Evolutionary conservation across 2,888 invertebrate species (phyloP), one percentile per base, ranked within the genome.

Genomic region (Drosophila aldrichi): DNA sequence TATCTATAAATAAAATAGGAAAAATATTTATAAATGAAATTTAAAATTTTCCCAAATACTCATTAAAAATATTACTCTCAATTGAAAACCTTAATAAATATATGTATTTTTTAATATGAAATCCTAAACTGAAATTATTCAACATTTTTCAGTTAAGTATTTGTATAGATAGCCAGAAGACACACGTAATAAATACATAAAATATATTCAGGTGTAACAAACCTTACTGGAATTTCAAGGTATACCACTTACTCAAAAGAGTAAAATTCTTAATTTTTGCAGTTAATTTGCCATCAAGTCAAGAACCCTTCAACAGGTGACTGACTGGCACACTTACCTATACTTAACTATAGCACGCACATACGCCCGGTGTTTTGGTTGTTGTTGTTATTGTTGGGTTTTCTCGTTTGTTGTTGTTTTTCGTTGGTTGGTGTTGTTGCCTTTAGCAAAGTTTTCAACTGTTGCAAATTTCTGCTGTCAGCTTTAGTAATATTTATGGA

Each of bases 291-390:
- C 9, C 10, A 48, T 54, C 12, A 20, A 22, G 34, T 40, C 20
- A 32, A 52, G 25, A 25, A 32, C 14, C 14, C 70, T 56, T 88
- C 83, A 88, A 83, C 83, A 84, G 83, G 89, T 84, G 86, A 70
- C 34, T 58, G 60, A 34, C 49, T 57, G 58, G 16, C 59, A 55
- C 51, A 75, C 76, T 71, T 78, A 77, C 80, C 64, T 61, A 55
- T 63, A 51, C 29, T 29, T 29, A 29, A 29, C 22, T 61, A 48
- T 46, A 29, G 29, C 38, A 62, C 20, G 14, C 38, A 48, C 56
- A 38, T 7, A 44, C 29, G 52, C 48, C 40, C 49, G 48, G 44
- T 59, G 52, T 7, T 54, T 29, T 44, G 2, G 14, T 58, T 59
- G 16, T 40, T 29, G 29, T 52, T 22, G 58, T 4, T 38, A 34